phyloP scores from a whole-genome alignment of 2,888 invertebrate species.

The Amiota minor region DNA sequence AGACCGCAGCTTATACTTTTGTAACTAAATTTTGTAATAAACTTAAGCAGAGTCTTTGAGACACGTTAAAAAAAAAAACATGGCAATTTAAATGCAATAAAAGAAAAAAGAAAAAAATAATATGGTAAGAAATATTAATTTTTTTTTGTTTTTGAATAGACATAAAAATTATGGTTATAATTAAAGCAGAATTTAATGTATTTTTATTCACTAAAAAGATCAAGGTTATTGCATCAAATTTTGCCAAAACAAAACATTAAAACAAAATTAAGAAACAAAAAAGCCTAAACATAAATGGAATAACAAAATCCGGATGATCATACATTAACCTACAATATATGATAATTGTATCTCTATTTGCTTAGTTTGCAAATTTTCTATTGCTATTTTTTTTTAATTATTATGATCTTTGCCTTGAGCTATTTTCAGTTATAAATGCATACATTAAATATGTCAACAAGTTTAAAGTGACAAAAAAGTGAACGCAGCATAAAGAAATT shows the following conservation, averaged over 20 bases:
- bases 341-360: no score
- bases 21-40: no score
- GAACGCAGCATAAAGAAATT: neutral
- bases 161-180: slow-evolving; percentile 4
- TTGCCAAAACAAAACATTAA: neutral
- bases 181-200: neutral
- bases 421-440: no score
- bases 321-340: no score
- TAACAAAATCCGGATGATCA: no score
- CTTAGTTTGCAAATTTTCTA: no score
- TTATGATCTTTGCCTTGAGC: no score
- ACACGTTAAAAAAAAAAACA: neutral
- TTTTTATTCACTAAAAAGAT: neutral
- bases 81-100: neutral
- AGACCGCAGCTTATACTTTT: neutral
- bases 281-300: no score
- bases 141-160: neutral
- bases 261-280: no score
- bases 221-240: neutral
- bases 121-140: no score
- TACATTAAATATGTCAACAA: no score
- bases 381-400: no score
- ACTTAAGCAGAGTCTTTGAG: neutral
- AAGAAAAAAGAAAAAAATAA: neutral
- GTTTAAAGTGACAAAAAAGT: neutral